Evolutionary conservation across 1,140 invertebrate genomes (phyloP).

Genomic region (Aphidius ervi): DNA sequence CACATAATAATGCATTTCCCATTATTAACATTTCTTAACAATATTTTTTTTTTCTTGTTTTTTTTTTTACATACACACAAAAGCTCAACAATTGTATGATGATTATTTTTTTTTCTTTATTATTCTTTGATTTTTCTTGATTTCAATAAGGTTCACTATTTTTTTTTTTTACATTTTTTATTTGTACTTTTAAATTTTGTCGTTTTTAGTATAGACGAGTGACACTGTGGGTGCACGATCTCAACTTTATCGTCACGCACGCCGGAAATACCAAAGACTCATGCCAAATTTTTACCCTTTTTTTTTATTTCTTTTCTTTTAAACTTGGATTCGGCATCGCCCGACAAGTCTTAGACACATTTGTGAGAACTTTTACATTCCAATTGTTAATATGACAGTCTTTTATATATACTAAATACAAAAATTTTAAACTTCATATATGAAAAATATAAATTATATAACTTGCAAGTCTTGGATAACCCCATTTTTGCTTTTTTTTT

Average conservation of each 20-base stretch:
- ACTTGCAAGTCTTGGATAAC: too few species aligned
- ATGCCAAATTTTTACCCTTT: neutral
- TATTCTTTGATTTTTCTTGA: slow-evolving; percentile 1
- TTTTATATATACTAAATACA: neutral
- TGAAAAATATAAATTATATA: too few species aligned
- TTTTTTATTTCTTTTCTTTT: slow-evolving; percentile 8
- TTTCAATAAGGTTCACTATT: neutral
- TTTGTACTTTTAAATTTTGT: neutral
- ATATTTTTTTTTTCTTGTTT: neutral
- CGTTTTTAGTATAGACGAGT: slow-evolving; percentile 27
- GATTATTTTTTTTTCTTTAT: slow-evolving; percentile 9
- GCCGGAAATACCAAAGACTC: slow-evolving; percentile 6
- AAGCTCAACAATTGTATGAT: neutral
- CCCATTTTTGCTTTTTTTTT: too few species aligned
- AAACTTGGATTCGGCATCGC: neutral
- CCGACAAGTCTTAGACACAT: neutral
- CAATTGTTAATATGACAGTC: neutral
- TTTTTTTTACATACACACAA: neutral
- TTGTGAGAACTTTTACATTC: slow-evolving; percentile 1
- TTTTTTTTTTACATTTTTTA: slow-evolving; percentile 14
- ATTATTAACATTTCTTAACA: neutral
- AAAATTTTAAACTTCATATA: too few species aligned
- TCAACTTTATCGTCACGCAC: slow-evolving; percentile 1
- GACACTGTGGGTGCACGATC: slow-evolving; percentile 27
- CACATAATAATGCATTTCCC: slow-evolving; percentile 4